Conservation (phyloP, 2,113 vertebrate genomes). For the Rhineura floridana region DNA sequence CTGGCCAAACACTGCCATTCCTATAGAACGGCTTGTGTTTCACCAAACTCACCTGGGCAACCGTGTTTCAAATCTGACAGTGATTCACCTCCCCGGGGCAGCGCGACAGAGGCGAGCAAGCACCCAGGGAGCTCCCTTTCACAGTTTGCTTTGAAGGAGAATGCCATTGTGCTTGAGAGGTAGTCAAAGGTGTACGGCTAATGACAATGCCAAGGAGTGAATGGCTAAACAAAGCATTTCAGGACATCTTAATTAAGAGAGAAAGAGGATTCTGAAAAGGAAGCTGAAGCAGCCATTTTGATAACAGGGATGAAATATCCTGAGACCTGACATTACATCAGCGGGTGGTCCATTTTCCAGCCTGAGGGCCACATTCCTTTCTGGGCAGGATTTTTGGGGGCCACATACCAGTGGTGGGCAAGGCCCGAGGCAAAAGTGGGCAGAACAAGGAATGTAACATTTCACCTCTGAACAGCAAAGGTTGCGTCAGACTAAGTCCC, state of each 20-base stretch:
- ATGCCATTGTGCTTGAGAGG: not conserved
- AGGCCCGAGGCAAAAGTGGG: too few relatives aligned
- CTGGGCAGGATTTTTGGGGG: too few relatives aligned
- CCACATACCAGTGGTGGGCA: too few relatives aligned
- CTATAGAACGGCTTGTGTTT: not conserved
- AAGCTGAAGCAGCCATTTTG: not conserved
- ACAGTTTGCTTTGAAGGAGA: constrained; percentile 47
- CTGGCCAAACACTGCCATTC: not conserved
- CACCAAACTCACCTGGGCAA: not conserved
- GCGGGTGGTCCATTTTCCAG: not conserved
- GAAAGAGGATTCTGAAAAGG: not conserved
- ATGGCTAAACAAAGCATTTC: constrained; percentile 7
- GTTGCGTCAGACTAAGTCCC: too few relatives aligned
- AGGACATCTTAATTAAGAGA: not conserved
- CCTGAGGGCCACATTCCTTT: too few relatives aligned
- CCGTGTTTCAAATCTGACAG: not conserved
- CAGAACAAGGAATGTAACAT: too few relatives aligned
- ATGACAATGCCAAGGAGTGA: constrained; percentile 27
- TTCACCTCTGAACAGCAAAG: too few relatives aligned
- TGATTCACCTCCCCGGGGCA: accelerated
- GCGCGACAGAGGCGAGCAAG: accelerated
- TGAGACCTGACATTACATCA: not conserved
- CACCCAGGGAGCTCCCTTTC: constrained; percentile 8
- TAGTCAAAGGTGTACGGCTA: constrained; percentile 43
- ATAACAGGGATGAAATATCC: not conserved